phyloP scores from a whole-genome alignment of 92 coral and sea anemone genomes.

The Pocillopora meandrina region DNA sequence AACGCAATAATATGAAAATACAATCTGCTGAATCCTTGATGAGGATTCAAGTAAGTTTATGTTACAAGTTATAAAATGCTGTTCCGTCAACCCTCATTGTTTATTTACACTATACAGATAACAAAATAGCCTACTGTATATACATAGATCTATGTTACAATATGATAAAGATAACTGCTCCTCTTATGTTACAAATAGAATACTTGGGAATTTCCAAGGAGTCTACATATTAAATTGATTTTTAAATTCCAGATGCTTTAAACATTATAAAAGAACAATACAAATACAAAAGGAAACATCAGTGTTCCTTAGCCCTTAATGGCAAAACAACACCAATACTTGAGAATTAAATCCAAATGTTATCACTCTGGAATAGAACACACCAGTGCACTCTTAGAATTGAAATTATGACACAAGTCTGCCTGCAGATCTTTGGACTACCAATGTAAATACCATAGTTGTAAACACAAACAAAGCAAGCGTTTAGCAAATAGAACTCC shows the following conservation, averaged over 20 bases:
- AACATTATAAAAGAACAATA: neutral
- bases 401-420: neutral
- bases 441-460: neutral
- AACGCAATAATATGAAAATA: constrained; percentile 46
- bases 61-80: constrained; percentile 38
- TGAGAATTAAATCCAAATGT: neutral
- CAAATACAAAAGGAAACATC: neutral
- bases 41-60: constrained; percentile 23
- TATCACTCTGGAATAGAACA: neutral
- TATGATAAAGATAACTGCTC: constrained; percentile 48
- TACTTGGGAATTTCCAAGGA: constrained; percentile 23
- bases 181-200: constrained; percentile 57
- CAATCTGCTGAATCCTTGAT: constrained; percentile 40
- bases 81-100: constrained; percentile 18
- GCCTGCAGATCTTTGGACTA: constrained; percentile 33
- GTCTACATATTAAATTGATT: constrained; percentile 8
- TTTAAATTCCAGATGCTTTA: constrained; percentile 6
- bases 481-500: neutral
- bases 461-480: neutral
- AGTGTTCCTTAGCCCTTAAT: neutral
- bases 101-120: constrained; percentile 43
- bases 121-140: constrained; percentile 36
- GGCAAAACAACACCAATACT: neutral
- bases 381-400: constrained; percentile 7
- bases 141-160: constrained; percentile 38